Base-by-base conservation (phyloP, 2,113 vertebrate genomes). In the Smithornis capensis region DNA sequence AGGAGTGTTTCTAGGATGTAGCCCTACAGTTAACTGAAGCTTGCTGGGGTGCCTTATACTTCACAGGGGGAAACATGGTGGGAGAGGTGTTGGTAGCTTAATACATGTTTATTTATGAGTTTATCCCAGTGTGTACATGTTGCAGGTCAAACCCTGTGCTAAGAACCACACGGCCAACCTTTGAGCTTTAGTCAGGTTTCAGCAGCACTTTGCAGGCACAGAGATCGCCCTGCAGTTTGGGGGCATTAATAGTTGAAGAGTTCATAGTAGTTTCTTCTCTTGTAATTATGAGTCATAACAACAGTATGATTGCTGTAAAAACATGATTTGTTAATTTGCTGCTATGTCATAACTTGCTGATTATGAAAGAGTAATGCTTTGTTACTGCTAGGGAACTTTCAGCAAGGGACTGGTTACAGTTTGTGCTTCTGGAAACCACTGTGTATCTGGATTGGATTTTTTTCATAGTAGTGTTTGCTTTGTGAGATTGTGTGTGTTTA, bases 221-320 rank as follows among this genome's bases (percentile, higher is more conserved):
- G 76, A 90, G 85, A 45, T 93, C 28, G 28, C 79, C 5, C 0
- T n/a, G 68, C 22, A 9, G 25, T 73, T 55, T 24, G 27, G 38
- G 87, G 28, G 12, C 60, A 78, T 74, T 86, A 69, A 15, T 33
- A 82, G 50, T 69, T 90, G 53, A 90, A 70, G 76, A 94, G 83
- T 67, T 93, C 38, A 5, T 44, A 13, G 50, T 81, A 65, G 33
- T 55, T 83, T 91, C 60, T 59, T 82, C 5, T 16, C 42, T 57
- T 90, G 86, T 92, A 90, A 93, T 93, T 90, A 94, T 53, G 59
- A 85, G 70, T 13, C 10, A 2, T 80, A 85, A 71, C 73, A 59
- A 16, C 53, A 28, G 37, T 35, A 17, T 73, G 42, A 91, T 87
- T 84, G 78, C 65, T 92, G 53, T 89, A 29, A 84, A 87, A 95